Conservation (phyloP, 2,888 invertebrate genomes). For the Caenorhabditis imperialis region DNA sequence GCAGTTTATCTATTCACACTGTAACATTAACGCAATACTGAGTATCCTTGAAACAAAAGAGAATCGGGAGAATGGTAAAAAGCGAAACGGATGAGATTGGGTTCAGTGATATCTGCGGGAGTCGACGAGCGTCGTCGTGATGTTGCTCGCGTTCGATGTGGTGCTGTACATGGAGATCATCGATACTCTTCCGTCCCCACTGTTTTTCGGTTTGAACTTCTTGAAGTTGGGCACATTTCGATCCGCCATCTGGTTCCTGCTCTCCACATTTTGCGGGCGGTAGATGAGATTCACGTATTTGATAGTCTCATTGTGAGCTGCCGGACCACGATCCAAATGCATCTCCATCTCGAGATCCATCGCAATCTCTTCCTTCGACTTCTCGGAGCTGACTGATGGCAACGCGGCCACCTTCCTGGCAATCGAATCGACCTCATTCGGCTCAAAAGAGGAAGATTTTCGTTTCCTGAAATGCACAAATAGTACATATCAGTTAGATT, state of each 20-base stretch:
- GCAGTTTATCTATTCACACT: too few species aligned
- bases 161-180: constrained; percentile 20
- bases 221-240: constrained; percentile 27
- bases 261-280: constrained; percentile 4
- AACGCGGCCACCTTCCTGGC: constrained; percentile 4
- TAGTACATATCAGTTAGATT: too few species aligned
- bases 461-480: too few species aligned
- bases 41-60: too few species aligned
- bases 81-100: too few species aligned
- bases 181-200: constrained; percentile 19
- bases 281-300: constrained; percentile 37
- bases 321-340: constrained; percentile 20
- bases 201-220: constrained; percentile 21
- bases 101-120: constrained; percentile 14
- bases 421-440: too few species aligned
- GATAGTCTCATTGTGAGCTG: constrained; percentile 34
- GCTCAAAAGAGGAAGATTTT: too few species aligned
- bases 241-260: constrained; percentile 1
- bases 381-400: constrained; percentile 14
- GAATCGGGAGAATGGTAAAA: too few species aligned
- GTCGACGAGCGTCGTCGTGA: constrained; percentile 23
- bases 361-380: not conserved
- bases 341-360: not conserved
- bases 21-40: too few species aligned
- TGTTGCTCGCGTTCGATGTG: constrained; percentile 6